Percentiles rank a stretch among this genome's conserved stretches.
These are phyloP conservation scores for Micronycteris hirsuta DNA, from an alignment of 2,113 vertebrate genomes.

Conservation along the genomic window DNA sequence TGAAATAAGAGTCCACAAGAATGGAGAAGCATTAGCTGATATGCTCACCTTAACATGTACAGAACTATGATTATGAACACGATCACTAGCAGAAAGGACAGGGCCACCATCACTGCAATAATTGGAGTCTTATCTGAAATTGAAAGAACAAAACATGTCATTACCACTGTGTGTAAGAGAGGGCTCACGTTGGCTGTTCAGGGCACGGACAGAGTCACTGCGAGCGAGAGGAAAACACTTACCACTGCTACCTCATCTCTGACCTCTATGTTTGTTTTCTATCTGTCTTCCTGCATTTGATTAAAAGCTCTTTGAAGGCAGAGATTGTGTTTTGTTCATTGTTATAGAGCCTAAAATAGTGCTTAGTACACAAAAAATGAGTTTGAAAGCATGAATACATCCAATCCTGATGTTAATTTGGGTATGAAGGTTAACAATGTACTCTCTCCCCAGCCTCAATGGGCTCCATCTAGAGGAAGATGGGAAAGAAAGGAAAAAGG, in stretches of 20 bases:
- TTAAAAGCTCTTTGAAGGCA: conserved; percentile 41
- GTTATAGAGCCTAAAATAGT: background rate
- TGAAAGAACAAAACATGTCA: conserved; percentile 52
- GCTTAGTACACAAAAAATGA: background rate
- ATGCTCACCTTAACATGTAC: conserved; percentile 96
- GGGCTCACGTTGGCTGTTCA: background rate
- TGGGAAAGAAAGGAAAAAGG: background rate
- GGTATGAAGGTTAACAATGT: background rate
- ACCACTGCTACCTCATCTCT: background rate
- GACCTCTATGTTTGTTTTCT: background rate
- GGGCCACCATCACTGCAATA: conserved; percentile 96
- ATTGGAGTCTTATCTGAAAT: conserved; percentile 91
- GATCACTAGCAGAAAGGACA: conserved; percentile 96
- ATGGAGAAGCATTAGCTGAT: background rate
- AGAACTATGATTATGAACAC: conserved; percentile 99
- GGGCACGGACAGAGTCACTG: background rate
- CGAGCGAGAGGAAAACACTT: background rate
- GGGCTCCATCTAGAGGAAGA: background rate
- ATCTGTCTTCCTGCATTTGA: background rate
- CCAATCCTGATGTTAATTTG: background rate
- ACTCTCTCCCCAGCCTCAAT: background rate
- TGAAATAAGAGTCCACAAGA: background rate
- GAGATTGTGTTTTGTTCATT: background rate
- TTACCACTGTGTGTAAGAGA: background rate
- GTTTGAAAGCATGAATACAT: background rate